Base-by-base conservation (phyloP, 92 coral and sea anemone species). In the Porites divaricata region DNA sequence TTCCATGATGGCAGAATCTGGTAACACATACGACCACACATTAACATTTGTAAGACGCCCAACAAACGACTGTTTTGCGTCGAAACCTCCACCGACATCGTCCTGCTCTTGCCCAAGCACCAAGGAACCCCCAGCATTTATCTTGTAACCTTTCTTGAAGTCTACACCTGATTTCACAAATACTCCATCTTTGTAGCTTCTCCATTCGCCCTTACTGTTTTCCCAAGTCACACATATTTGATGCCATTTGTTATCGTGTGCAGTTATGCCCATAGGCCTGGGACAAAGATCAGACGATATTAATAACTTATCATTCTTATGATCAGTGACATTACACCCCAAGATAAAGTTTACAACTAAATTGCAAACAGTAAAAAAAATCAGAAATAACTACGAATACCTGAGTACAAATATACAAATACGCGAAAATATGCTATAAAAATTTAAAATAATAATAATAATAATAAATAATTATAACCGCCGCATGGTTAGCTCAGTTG, bases 101-200 rank as follows among this genome's bases (percentile, higher is more conserved):
- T 70, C 74, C 16, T 70, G 74, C 20, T 70, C 74, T 48, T 70
- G 74, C 22, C 74, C 74, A 9, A 70, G 23, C n/a, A 70, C 41
- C 54, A 70, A 13, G 24, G 74, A 70, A 4, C 74, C 74, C 14
- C 52, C 74, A 13, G 19, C 53, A 1, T 16, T 14, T 15, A 70
- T 70, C 4, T 24, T 70, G 22, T 70, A 48, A 15, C 74, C 74
- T 35, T n/a, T 35, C 22, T 35, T 70, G 23, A 70, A 70, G 8
- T 23, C 54, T 70, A 19, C 15, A 49, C 74, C 74, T 15, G 7
- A 9, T 4, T 41, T 35, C 48, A 5, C 74, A 52, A 70, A 9
- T 7, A 1, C 50, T 9, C 74, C 74, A n/a, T 70, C 74, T 70
- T 70, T 70, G 74, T 70, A 70, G 54, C 41, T 23, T 70, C 41